Percentiles rank a stretch among this genome's conserved stretches.
Conservation (phyloP, 1,140 invertebrate genomes). For the Copidosoma floridanum region DNA sequence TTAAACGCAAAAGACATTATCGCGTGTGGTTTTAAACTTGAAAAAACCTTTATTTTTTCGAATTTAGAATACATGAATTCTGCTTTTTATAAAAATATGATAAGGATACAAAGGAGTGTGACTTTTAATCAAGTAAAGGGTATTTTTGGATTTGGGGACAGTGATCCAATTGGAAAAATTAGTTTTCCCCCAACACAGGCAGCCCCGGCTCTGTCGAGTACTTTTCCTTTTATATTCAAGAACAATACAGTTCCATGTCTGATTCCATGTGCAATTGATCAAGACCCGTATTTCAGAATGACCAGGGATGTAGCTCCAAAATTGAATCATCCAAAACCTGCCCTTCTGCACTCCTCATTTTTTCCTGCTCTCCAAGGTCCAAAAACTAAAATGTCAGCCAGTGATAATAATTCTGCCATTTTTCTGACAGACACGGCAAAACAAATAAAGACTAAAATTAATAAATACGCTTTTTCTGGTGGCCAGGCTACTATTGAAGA, state of each 20-base stretch:
- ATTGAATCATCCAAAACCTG: conserved; percentile 87
- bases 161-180: conserved; percentile 95
- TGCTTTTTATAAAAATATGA: conserved; percentile 90
- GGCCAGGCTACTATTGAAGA: conserved; percentile 92
- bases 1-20: conserved; percentile 99
- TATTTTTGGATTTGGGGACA: conserved; percentile 97
- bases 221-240: conserved; percentile 95
- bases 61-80: conserved; percentile 91
- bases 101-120: conserved; percentile 87
- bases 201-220: conserved; percentile 88
- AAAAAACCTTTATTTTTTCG: conserved; percentile 98
- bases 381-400: conserved; percentile 97
- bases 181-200: conserved; percentile 96
- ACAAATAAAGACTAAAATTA: conserved; percentile 96
- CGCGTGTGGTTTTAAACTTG: conserved; percentile 91
- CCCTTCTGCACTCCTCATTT: conserved; percentile 90
- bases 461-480: conserved; percentile 98
- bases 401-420: conserved; percentile 91
- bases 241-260: conserved; percentile 84
- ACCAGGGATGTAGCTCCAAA: conserved; percentile 93
- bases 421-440: conserved; percentile 94
- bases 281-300: conserved; percentile 99
- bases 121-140: conserved; percentile 95
- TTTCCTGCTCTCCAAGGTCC: conserved; percentile 96
- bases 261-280: conserved; percentile 99